phyloP scores from a whole-genome alignment of 2,888 invertebrate genomes.

The Carterocephalus palaemon region DNA sequence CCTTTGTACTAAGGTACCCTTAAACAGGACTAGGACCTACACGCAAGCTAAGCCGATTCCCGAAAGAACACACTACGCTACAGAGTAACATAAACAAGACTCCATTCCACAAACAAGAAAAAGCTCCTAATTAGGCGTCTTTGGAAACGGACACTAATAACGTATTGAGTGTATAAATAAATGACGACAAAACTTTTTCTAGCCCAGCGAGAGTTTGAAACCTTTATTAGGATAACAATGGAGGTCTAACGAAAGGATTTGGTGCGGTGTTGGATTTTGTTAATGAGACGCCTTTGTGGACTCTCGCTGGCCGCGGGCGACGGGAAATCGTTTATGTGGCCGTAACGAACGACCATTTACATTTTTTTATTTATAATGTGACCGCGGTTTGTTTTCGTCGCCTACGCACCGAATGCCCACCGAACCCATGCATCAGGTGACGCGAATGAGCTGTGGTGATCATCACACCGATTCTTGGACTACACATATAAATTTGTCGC shows the following conservation, averaged over 20 bases:
- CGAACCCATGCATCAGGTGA: constrained; percentile 6
- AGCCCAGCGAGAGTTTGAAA: constrained; percentile 24
- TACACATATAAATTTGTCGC: too few relatives aligned
- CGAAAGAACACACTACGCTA: constrained; percentile 3
- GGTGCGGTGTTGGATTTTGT: constrained; percentile 63
- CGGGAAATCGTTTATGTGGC: constrained; percentile 68
- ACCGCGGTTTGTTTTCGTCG: constrained; percentile 45
- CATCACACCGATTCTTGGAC: too few relatives aligned
- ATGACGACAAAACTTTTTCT: constrained; percentile 36
- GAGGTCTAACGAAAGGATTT: constrained; percentile 75
- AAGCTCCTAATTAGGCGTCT: neutral
- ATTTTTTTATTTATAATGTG: constrained; percentile 49
- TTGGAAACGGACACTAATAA: constrained; percentile 31
- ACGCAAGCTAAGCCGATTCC: too few relatives aligned
- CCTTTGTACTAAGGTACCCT: too few relatives aligned
- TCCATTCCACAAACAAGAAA: constrained; percentile 25
- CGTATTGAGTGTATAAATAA: constrained; percentile 45
- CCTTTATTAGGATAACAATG: constrained; percentile 51
- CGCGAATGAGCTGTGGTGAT: too few relatives aligned
- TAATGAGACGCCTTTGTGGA: constrained; percentile 69
- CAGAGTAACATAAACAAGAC: constrained; percentile 26
- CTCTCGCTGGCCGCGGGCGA: constrained; percentile 41
- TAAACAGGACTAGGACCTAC: too few relatives aligned
- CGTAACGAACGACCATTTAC: constrained; percentile 63
- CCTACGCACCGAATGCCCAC: constrained; percentile 13